Base-by-base conservation (phyloP, 2,888 invertebrate genomes). In the Drosophila aldrichi region DNA sequence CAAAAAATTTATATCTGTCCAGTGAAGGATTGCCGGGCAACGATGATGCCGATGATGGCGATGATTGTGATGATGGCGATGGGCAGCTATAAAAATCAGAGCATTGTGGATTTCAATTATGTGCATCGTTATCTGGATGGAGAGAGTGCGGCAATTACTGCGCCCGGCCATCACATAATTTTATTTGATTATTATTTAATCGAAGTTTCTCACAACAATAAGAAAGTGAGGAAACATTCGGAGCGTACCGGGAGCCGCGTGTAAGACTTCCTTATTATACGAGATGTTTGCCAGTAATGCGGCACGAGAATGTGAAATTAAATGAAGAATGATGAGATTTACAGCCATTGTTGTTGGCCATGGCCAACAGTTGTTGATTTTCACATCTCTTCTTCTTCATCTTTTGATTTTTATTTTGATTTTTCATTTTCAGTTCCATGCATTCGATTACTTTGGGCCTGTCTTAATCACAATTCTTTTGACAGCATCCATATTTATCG, bases 281-380 rank as follows among this genome's bases (percentile, higher is more conserved):
- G 72, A 56, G 57, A 29, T 51, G 46, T 38, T 59, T 29, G 20
- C 44, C 44, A 41, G 36, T 61, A 55, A 54, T 69, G 60, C 74
- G 62, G 61, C 55, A 44, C 54, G 70, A 73, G 74, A 88, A 73
- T 73, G 70, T 68, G 76, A 83, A 84, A 84, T 87, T 81, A 84
- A 89, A 89, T 87, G 76, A 87, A 81, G 89, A 87, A 84, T 85
- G 87, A 85, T 89, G 89, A 74, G 82, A 87, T 74, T 86, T 86
- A 67, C 66, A 70, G 55, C 62, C 69, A 56, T 80, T 86, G 66
- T 70, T 85, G 58, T 62, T 69, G 57, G 44, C 3, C 32, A 51
- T 34, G 43, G 34, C 38, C 29, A 22, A 48, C 29, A 22, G 29
- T n/a, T 40, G 52, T 48, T 49, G 54, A 61, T 49, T 49, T 20